Conservation (phyloP, 1,140 invertebrate species). For the Magallana gigas region DNA sequence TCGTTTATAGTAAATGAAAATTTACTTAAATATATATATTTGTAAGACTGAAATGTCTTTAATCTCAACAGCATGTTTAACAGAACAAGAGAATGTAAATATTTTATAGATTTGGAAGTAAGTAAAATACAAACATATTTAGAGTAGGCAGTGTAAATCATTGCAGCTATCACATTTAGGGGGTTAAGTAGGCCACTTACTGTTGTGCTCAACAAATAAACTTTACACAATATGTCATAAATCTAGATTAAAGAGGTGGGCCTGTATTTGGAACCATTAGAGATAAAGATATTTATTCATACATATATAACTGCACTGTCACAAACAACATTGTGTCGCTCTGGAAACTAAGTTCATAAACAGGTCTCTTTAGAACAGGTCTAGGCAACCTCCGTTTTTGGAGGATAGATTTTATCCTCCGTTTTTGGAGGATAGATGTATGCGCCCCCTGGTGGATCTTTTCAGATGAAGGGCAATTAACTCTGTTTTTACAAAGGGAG, state of each 20-base stretch:
- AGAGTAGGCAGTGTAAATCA: constrained; percentile 6
- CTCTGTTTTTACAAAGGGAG: too few species aligned
- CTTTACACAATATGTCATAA: constrained; percentile 41
- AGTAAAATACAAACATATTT: constrained; percentile 31
- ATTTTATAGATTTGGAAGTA: constrained; percentile 24
- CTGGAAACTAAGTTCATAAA: constrained; percentile 53
- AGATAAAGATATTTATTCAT: constrained; percentile 46
- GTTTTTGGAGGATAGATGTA: too few species aligned
- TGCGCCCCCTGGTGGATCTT: too few species aligned
- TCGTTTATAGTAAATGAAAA: too few species aligned
- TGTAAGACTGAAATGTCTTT: too few species aligned
- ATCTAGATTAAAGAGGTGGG: constrained; percentile 30
- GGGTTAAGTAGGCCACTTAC: constrained; percentile 23
- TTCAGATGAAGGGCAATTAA: too few species aligned
- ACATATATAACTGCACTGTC: constrained; percentile 50
- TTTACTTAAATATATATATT: too few species aligned
- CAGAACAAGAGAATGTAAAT: not conserved
- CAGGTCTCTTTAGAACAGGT: constrained; percentile 36
- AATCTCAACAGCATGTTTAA: not conserved
- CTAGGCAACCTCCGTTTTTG: too few species aligned
- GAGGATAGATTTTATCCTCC: too few species aligned
- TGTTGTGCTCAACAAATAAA: constrained; percentile 26
- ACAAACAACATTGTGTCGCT: constrained; percentile 58
- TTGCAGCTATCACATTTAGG: constrained; percentile 21
- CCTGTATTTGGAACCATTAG: constrained; percentile 10